Percentiles rank a stretch among this genome's conserved stretches.
Evolutionary conservation across 2,113 vertebrate genomes (phyloP).

Genomic region (Ageneiosus marmoratus): DNA sequence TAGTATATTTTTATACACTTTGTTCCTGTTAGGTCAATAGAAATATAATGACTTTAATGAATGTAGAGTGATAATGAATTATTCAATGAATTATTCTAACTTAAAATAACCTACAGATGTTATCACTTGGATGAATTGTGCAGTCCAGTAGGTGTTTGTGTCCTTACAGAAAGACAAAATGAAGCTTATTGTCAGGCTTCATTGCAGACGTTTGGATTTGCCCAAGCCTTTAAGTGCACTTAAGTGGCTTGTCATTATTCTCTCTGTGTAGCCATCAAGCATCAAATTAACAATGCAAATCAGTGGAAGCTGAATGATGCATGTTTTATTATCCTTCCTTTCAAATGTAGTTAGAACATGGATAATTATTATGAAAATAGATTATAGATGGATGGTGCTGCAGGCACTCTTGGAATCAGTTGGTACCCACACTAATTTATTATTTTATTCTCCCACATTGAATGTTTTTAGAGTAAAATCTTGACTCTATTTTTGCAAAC

Average conservation of each 20-base stretch:
- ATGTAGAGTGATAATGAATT: neutral
- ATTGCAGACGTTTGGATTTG: slow-evolving; percentile 47
- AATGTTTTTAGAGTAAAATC: slow-evolving; percentile 14
- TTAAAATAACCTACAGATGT: neutral
- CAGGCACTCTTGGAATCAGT: slow-evolving; percentile 38
- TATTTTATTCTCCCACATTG: slow-evolving; percentile 12
- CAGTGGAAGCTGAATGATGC: slow-evolving; percentile 58
- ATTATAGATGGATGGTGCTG: slow-evolving; percentile 49
- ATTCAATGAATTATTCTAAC: neutral
- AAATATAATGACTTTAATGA: neutral
- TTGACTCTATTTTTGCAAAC: slow-evolving; percentile 41
- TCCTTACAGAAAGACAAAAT: neutral
- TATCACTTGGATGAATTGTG: neutral
- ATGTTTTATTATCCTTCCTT: slow-evolving; percentile 54
- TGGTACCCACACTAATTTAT: slow-evolving; percentile 48
- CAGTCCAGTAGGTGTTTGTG: neutral
- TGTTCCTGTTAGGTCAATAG: neutral
- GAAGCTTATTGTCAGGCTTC: slow-evolving; percentile 38
- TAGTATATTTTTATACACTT: neutral
- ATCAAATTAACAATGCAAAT: slow-evolving; percentile 68
- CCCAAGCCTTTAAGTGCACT: slow-evolving; percentile 37
- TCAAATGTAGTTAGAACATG: slow-evolving; percentile 53
- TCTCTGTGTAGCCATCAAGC: slow-evolving; percentile 55
- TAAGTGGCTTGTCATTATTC: slow-evolving; percentile 43
- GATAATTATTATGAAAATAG: slow-evolving; percentile 62